Evolutionary conservation across 1,140 invertebrate species (phyloP), one percentile per base, ranked within the genome.

Genomic region (Drosophila guanche): DNA sequence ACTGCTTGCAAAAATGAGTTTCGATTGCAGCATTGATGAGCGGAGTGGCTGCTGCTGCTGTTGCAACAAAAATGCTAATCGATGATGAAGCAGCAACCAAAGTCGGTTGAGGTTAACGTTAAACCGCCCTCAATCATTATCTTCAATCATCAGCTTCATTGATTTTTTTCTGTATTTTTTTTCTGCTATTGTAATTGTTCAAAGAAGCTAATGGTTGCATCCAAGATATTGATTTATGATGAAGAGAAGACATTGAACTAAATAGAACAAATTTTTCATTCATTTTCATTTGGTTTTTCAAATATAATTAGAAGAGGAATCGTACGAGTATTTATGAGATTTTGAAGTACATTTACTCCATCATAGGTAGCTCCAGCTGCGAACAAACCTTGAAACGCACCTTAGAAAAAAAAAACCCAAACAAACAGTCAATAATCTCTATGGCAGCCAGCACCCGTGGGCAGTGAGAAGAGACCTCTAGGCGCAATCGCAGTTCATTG

Each of bases 401-500:
- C 69, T 41, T 61, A 56, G 53, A 62, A 60, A 47, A 42, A 27
- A 25, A n/a, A n/a, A 50, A 70, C 23, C n/a, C 40, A 68, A 45
- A 50, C 16, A 12, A 45, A 57, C 48, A 54, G 43, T 72, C 42
- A 45, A 60, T 50, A 50, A 54, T 54, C 68, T 62, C 8, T 47
- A 29, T 20, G 50, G 14, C 48, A 52, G 40, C 0, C 42, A 52
- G 40, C 0, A 33, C 55, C 40, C 62, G 73, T 77, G 66, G 33
- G 68, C 76, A 68, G 33, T 37, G 33, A 12, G 65, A 29, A 33
- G 33, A 68, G 62, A 48, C 65, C 65, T 37, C 53, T 85, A 85
- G 81, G 72, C 33, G 72, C 33, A 12, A 27, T 37, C 76, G 46
- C 58, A 84, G 81, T 85, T 85, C 80, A 85, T 73, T 85, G 80